Evolutionary conservation across 2,888 invertebrate genomes (phyloP), one percentile per base, ranked within the genome.

Genomic region (Tiliacea aurago): DNA sequence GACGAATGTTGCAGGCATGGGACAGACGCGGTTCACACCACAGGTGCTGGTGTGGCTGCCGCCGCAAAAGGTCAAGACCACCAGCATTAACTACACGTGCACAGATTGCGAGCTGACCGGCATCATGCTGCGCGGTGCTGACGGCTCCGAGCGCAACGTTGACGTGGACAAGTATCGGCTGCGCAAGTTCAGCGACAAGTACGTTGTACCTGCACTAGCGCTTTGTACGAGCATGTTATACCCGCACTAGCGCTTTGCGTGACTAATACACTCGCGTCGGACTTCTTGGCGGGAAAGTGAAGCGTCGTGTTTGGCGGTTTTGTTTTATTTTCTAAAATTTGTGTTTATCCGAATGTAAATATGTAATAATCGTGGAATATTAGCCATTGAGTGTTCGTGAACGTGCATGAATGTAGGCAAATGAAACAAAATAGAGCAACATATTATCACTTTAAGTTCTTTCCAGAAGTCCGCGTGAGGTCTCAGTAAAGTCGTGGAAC

Each of bases 61-160:
- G 11, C n/a, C 18, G 11, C 55, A 56, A 41, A 28, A 7, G 0
- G 6, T 43, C 9, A 56, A 49, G 55, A 2, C 15, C 18, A 64
- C 55, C 18, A n/a, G 18, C 15, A 2, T 73, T 0, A 18, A 10
- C 5, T 75, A 20, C 20, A 33, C n/a, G 28, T 73, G 73, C 55
- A 13, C 6, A 0, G 5, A 4, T n/a, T 75, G 76, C 64, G 3
- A 13, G 11, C 76, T 73, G 41, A n/a, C 18, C 9, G n/a, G 76
- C 55, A n/a, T 73, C 33, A 47, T 41, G 47, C 41, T 56, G n/a
- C 76, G 20, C 33, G 13, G 3, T 18, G 2, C 2, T 7, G 41
- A 64, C 41, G 55, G 64, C 55, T 4, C 15, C 41, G 28, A 56
- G 28, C 64, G 47, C 47, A 64, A 56, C 33, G 28, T 63, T 0